phyloP scores from a whole-genome alignment of 2,888 invertebrate genomes.

The Euzetes globulus region DNA sequence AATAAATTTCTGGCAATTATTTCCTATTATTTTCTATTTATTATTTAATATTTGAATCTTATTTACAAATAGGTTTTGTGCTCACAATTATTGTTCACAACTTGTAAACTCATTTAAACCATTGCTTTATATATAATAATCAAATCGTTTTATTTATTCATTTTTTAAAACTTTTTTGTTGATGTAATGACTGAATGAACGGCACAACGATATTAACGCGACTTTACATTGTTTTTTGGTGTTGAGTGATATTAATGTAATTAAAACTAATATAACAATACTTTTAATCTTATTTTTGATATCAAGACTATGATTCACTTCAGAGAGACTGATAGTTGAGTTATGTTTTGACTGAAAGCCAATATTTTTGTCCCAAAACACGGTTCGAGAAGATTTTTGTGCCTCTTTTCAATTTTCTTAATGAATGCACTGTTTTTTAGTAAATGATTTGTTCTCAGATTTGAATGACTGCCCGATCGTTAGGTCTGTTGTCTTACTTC shows the following conservation, averaged over 20 bases:
- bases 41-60: not conserved
- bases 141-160: not conserved
- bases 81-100: not conserved
- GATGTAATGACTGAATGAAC: slow-evolving; percentile 8
- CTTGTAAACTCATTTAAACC: too few relatives aligned
- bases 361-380: slow-evolving; percentile 23
- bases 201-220: slow-evolving; percentile 24
- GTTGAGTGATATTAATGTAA: slow-evolving; percentile 28
- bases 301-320: not conserved
- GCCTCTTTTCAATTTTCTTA: not conserved
- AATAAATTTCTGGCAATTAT: slow-evolving; percentile 21
- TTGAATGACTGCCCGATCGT: not conserved
- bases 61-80: slow-evolving; percentile 3
- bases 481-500: slow-evolving; percentile 6
- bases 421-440: not conserved
- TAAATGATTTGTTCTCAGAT: not conserved
- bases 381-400: not conserved
- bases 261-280: not conserved
- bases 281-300: slow-evolving; percentile 23
- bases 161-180: not conserved
- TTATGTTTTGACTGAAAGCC: slow-evolving; percentile 1
- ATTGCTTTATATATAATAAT: too few relatives aligned
- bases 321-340: not conserved
- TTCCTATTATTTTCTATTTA: not conserved
- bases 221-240: slow-evolving; percentile 21